Percentiles rank a stretch among this genome's conserved stretches.
Evolutionary conservation across 1,140 invertebrate genomes (phyloP).

Genomic region (Druon quercuslanigerum): DNA sequence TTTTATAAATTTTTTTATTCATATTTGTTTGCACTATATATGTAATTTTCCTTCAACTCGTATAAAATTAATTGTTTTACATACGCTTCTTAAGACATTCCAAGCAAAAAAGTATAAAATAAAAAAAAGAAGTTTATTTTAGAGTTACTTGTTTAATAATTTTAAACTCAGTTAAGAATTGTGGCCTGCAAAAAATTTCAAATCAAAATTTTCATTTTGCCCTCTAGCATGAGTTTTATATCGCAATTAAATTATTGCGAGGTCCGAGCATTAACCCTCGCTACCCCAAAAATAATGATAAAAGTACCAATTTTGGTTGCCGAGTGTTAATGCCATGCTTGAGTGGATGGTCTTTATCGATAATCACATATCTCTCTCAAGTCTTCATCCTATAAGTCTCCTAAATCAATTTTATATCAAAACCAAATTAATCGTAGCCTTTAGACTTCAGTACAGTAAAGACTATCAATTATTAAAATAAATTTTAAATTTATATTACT

Average conservation of each 20-base stretch:
- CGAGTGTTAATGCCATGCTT: constrained; percentile 12
- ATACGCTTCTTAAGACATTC: no score
- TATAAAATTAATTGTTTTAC: no score
- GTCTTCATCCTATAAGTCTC: background rate
- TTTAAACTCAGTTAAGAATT: background rate
- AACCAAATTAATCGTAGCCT: no score
- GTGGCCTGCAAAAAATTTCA: background rate
- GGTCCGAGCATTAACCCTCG: background rate
- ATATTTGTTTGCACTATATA: no score
- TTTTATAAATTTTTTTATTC: no score
- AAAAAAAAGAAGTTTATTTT: no score
- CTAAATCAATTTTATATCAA: background rate
- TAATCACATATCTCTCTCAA: background rate
- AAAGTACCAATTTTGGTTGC: background rate
- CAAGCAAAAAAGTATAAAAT: no score
- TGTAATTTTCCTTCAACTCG: no score
- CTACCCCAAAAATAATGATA: background rate
- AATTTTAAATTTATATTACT: no score
- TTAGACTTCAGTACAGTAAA: no score
- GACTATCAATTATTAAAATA: no score
- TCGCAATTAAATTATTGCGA: background rate
- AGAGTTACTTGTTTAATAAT: no score
- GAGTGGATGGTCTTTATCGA: constrained; percentile 11
- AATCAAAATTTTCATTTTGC: background rate
- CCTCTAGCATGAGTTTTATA: background rate